A percentile compares a stretch with the other conserved stretches of the same genome.
phyloP scores from a whole-genome alignment of 35 echinoderm and acorn worm species.

The Nesometra sesokonis region DNA sequence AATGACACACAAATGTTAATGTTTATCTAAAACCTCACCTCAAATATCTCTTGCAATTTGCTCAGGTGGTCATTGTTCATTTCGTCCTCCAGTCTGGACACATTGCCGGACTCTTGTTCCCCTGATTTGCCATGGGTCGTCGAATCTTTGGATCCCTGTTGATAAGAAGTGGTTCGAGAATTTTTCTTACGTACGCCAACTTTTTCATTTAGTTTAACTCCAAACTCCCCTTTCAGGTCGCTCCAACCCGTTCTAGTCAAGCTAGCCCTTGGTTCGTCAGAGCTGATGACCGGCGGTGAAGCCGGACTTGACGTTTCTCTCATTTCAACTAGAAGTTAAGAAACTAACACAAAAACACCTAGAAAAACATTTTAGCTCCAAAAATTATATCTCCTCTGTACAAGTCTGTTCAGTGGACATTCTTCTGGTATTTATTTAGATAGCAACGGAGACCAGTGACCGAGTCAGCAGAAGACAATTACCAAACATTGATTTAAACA shows the following conservation, averaged over 20 bases:
- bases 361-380: too few species aligned
- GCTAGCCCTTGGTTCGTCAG: background rate
- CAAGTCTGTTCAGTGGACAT: too few species aligned
- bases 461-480: background rate
- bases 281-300: too few species aligned
- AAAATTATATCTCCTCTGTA: too few species aligned
- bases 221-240: background rate
- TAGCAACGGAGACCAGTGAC: background rate
- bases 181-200: background rate
- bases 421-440: background rate
- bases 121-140: conserved; percentile 9
- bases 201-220: background rate
- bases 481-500: too few species aligned
- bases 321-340: background rate
- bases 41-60: conserved; percentile 96
- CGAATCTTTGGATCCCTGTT: conserved; percentile 64
- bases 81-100: conserved; percentile 81
- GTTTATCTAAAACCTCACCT: too few species aligned
- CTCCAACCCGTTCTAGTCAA: background rate
- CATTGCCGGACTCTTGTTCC: conserved; percentile 5
- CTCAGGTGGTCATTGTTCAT: conserved; percentile 98
- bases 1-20: too few species aligned
- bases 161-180: background rate
- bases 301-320: background rate
- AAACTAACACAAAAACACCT: too few species aligned